A percentile compares a stretch with the other conserved stretches of the same genome.
These are phyloP conservation scores for Octonoba sinensis DNA, from an alignment of 2,888 invertebrate species.

Conservation along the genomic window DNA sequence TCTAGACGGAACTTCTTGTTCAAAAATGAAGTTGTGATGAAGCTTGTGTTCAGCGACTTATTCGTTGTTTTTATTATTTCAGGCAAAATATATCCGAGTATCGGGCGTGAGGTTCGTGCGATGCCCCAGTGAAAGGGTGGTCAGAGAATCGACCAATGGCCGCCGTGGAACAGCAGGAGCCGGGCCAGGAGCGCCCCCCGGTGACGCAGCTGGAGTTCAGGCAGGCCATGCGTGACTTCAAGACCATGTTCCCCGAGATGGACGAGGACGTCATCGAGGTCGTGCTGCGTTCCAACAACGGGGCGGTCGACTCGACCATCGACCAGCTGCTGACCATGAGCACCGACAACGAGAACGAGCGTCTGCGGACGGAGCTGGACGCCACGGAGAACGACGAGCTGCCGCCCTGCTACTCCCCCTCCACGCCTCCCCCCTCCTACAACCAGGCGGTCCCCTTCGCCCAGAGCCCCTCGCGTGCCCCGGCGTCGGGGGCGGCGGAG, in stretches of 20 bases:
- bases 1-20: too few relatives aligned
- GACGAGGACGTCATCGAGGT: constrained; percentile 89
- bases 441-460: constrained; percentile 67
- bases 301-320: constrained; percentile 88
- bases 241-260: constrained; percentile 92
- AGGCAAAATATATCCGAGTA: too few relatives aligned
- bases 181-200: constrained; percentile 64
- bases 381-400: constrained; percentile 67
- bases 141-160: constrained; percentile 17
- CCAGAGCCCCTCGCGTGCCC: constrained; percentile 47
- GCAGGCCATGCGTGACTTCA: constrained; percentile 90
- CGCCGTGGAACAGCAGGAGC: constrained; percentile 53
- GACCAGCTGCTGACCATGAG: constrained; percentile 91
- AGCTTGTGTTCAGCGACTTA: too few relatives aligned
- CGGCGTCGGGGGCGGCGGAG: constrained; percentile 15
- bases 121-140: too few relatives aligned
- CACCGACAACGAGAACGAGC: constrained; percentile 85
- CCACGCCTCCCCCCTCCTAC: constrained; percentile 68
- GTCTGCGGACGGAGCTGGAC: constrained; percentile 77
- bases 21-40: too few relatives aligned
- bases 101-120: too few relatives aligned
- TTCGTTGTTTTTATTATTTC: too few relatives aligned
- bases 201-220: constrained; percentile 78
- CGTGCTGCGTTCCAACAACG: constrained; percentile 73
- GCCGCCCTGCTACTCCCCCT: constrained; percentile 66